Base-by-base conservation (phyloP, 35 echinoderm and acorn worm species). In the Acanthaster planci region DNA sequence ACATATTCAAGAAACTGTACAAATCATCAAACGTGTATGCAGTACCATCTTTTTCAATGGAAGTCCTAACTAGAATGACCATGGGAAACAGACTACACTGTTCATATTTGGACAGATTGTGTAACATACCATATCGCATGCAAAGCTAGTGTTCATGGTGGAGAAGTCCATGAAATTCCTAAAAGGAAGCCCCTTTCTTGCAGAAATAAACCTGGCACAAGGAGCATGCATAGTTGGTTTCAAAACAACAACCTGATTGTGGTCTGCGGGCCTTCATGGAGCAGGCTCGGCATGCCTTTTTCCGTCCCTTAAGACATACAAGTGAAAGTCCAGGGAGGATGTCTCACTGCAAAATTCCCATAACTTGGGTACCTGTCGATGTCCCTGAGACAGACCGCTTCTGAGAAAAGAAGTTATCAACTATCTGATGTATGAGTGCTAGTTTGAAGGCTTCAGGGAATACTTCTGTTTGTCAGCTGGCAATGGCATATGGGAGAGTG, bases 381-480 rank as follows among this genome's bases (percentile, higher is more conserved):
- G 53, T 56, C 14, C 53, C 22, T 56, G 53, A 56, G 53, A 39
- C 26, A 67, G 40, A 21, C 35, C 31, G 82, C 55, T 84, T 84
- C 32, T 19, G 5, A 17, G 82, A 84, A n/a, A 57, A 29, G 38
- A 37, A 84, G 17, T 54, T 54, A 84, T 84, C n/a, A n/a, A 14
- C 82, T 30, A 84, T 52, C 23, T 84, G 82, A 68, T 84, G 82
- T 50, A 84, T 14, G 38, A 84, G 17, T 2, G 82, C 53, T 34
- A 84, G 17, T 37, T 84, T 84, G 82, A 84, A 84, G 19, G 15
- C 26, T 68, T 84, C 6, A 84, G 59, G 31, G 82, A 84, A 30
- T 54, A 84, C 23, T 12, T 68, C 31, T 57, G 34, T 59, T 54
- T 59, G 82, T 84, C 56, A 21, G 21, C 31, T 67, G 53, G 53